Percentiles rank a stretch among this genome's conserved stretches.
Conservation (phyloP, 2,888 invertebrate genomes). For the Dryocosmus kuriphilus region DNA sequence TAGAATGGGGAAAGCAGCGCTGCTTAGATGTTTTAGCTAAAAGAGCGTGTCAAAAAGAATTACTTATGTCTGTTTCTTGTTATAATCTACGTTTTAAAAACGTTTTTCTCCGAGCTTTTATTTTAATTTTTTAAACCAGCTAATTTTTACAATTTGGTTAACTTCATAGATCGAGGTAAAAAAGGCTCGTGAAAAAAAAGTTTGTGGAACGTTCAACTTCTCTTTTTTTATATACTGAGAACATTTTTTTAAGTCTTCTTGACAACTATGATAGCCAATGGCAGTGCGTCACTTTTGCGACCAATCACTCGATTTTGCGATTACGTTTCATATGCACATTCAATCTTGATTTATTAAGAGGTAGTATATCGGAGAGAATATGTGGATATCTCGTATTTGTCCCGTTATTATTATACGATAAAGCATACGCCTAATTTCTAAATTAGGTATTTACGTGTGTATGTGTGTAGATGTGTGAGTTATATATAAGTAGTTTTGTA, state of each 20-base stretch:
- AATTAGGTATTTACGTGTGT: constrained; percentile 39
- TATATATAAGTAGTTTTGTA: constrained; percentile 60
- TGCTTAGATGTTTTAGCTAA: constrained; percentile 20
- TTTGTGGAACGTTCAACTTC: not conserved
- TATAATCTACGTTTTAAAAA: not conserved
- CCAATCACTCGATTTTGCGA: constrained; percentile 2
- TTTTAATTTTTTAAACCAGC: not conserved
- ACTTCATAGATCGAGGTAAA: not conserved
- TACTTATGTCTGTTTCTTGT: constrained; percentile 8
- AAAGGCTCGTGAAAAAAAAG: not conserved
- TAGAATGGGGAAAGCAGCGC: not conserved
- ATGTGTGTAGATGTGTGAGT: constrained; percentile 43
- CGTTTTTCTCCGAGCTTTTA: not conserved
- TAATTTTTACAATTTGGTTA: not conserved
- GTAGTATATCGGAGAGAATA: constrained; percentile 40
- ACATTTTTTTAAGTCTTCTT: constrained; percentile 13
- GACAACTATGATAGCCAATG: constrained; percentile 10
- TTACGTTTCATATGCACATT: constrained; percentile 24
- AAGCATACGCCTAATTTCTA: constrained; percentile 37
- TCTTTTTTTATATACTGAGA: not conserved
- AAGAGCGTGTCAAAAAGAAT: constrained; percentile 24
- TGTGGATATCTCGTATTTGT: constrained; percentile 37
- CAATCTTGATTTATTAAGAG: constrained; percentile 37
- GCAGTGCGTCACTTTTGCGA: constrained; percentile 12
- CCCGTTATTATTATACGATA: constrained; percentile 25